Percentiles rank a stretch among this genome's conserved stretches.
Evolutionary conservation across 2,797 vertebrate genomes (phyloP).

Genomic region (Silurus aristotelis): DNA sequence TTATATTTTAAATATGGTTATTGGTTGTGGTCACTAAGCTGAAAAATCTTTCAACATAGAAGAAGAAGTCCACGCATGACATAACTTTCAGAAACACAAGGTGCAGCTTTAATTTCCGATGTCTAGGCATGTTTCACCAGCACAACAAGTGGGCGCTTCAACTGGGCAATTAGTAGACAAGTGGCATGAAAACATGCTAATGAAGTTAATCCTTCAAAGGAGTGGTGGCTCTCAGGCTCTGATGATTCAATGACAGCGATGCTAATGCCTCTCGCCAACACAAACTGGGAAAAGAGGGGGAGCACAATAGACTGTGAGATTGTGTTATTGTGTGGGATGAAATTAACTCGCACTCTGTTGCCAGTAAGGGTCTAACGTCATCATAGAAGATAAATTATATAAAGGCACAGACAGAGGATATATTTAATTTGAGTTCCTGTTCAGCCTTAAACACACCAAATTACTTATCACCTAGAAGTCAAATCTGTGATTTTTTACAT

Average conservation of each 20-base stretch:
- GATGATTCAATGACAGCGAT: constrained; percentile 60
- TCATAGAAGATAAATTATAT: constrained; percentile 67
- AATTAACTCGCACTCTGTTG: constrained; percentile 72
- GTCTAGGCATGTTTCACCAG: constrained; percentile 59
- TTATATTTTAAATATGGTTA: neutral
- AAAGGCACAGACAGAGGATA: constrained; percentile 44
- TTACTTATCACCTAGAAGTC: constrained; percentile 22
- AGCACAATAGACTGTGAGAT: constrained; percentile 65
- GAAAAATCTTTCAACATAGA: neutral
- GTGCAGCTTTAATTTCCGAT: constrained; percentile 39
- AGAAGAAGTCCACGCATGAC: constrained; percentile 11
- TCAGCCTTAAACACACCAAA: constrained; percentile 28
- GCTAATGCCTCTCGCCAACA: constrained; percentile 60
- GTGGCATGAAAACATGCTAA: constrained; percentile 73
- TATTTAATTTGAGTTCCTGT: constrained; percentile 47
- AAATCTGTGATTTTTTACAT: neutral
- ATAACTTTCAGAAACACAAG: constrained; percentile 30
- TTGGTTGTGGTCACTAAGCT: neutral
- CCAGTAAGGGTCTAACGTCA: constrained; percentile 73
- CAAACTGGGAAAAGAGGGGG: constrained; percentile 52
- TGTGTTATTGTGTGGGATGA: constrained; percentile 75
- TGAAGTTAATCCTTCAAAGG: constrained; percentile 72
- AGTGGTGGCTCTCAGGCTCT: constrained; percentile 65
- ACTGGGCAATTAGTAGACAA: constrained; percentile 68
- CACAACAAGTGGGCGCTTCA: constrained; percentile 63